Evolutionary conservation across 2,113 vertebrate species (phyloP), one percentile per base, ranked within the genome.

Genomic region (Myrmecophaga tridactyla): DNA sequence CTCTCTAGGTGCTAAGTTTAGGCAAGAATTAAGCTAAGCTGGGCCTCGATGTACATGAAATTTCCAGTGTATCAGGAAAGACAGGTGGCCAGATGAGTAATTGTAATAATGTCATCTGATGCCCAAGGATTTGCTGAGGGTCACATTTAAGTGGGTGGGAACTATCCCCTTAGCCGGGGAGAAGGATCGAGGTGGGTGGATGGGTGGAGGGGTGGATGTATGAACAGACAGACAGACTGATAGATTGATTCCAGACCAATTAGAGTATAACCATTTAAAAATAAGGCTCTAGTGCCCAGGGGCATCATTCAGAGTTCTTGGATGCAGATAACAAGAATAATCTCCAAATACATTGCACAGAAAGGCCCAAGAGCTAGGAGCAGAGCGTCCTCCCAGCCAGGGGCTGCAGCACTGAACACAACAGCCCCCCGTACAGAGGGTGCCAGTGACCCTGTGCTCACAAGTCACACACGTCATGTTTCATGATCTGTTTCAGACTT

Each of bases 401-500:
- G 29, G 4, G 29, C 27, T 4, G 27, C 62, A 13, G 8, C 62
- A 31, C 48, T 13, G 65, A 39, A 2, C n/a, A 29, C n/a, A 17
- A 20, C 63, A 21, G 86, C 12, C 18, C 21, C 86, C 25, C n/a
- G n/a, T n/a, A 0, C 6, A 10, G 15, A 21, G 56, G 36, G 46
- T 41, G 15, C 56, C 58, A 3, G 1, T 23, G 7, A 0, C 36
- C 23, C 56, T 29, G 5, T 6, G 21, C 34, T 31, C 4, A 6
- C 1, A 23, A 3, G 7, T 14, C 56, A 12, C 18, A n/a, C 4
- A 11, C 62, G 27, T 67, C 36, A 6, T 76, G 14, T 63, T 43
- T 65, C 36, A 21, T 12, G 65, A 43, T 7, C 14, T 21, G 13
- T 7, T 86, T 86, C 72, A 15, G 17, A 34, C 58, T 77, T 56